Evolutionary conservation across 1,140 invertebrate genomes (phyloP).

Genomic region (Panagrolaimus sp.): DNA sequence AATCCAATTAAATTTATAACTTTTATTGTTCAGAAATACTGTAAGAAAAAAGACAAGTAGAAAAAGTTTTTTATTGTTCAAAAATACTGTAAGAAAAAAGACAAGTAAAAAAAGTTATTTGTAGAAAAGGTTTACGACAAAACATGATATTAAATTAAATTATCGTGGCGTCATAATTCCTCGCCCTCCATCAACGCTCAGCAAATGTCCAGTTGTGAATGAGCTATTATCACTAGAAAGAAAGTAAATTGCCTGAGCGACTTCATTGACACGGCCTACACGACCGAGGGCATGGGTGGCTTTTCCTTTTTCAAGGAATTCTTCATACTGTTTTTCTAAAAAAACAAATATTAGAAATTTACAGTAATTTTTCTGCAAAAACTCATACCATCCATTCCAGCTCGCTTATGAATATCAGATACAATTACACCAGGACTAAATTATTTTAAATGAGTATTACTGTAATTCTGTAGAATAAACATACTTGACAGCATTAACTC

Average conservation of each 20-base stretch:
- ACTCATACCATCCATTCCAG: constrained; percentile 70
- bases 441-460: constrained; percentile 11
- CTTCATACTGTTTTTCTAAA: constrained; percentile 69
- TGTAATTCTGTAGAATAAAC: constrained; percentile 10
- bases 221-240: constrained; percentile 63
- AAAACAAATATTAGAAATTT: too few species aligned
- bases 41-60: too few species aligned
- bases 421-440: constrained; percentile 71
- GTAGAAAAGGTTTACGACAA: too few species aligned
- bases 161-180: constrained; percentile 58
- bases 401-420: constrained; percentile 73
- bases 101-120: too few species aligned
- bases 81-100: too few species aligned
- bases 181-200: constrained; percentile 61
- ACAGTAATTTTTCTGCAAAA: too few species aligned
- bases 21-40: too few species aligned
- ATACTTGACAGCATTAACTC: constrained; percentile 60
- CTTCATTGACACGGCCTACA: constrained; percentile 62
- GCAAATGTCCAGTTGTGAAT: constrained; percentile 63
- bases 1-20: too few species aligned
- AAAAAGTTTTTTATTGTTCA: too few species aligned
- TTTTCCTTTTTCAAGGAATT: constrained; percentile 64
- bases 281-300: constrained; percentile 64
- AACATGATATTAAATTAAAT: constrained; percentile 7
- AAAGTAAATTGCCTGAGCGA: constrained; percentile 64